These are phyloP conservation scores for Nowickia ferox DNA, from an alignment of 2,888 invertebrate species.

Conservation along the genomic window DNA sequence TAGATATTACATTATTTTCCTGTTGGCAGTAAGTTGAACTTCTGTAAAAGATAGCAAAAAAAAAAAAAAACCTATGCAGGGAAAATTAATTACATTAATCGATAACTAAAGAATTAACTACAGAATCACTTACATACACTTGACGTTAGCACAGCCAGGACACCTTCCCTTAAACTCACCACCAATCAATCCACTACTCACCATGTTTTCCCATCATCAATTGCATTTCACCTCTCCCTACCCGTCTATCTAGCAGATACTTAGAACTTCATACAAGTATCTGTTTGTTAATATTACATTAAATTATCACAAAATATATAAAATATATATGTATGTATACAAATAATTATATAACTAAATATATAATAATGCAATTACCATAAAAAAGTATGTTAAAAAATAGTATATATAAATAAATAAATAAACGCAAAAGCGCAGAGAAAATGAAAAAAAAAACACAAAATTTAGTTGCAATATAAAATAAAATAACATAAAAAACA, in stretches of 20 bases:
- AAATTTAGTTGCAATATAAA: slow-evolving; percentile 75
- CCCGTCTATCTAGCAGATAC: slow-evolving; percentile 50
- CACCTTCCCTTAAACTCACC: neutral
- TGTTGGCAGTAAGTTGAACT: slow-evolving; percentile 18
- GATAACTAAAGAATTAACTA: slow-evolving; percentile 25
- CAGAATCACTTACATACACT: slow-evolving; percentile 1
- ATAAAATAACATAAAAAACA: slow-evolving; percentile 20
- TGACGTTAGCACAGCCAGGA: slow-evolving; percentile 3
- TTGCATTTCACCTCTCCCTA: neutral
- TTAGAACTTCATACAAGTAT: slow-evolving; percentile 4
- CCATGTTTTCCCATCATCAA: neutral
- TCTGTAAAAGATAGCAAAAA: slow-evolving; percentile 18
- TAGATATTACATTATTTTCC: slow-evolving; percentile 46
- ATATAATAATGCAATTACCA: slow-evolving; percentile 56
- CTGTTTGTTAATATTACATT: slow-evolving; percentile 64
- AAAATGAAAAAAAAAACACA: slow-evolving; percentile 42
- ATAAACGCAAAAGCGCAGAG: slow-evolving; percentile 62
- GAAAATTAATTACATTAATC: slow-evolving; percentile 33
- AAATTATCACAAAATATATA: slow-evolving; percentile 50
- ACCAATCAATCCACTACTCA: neutral
- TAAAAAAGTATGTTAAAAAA: slow-evolving; percentile 56
- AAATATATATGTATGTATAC: slow-evolving; percentile 49
- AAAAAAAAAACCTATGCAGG: slow-evolving; percentile 19
- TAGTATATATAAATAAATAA: slow-evolving; percentile 22
- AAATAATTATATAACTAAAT: slow-evolving; percentile 52